A percentile compares a stretch with the other conserved stretches of the same genome.
Evolutionary conservation across 2,797 vertebrate genomes (phyloP).

Genomic region (Fistularia commersonii): DNA sequence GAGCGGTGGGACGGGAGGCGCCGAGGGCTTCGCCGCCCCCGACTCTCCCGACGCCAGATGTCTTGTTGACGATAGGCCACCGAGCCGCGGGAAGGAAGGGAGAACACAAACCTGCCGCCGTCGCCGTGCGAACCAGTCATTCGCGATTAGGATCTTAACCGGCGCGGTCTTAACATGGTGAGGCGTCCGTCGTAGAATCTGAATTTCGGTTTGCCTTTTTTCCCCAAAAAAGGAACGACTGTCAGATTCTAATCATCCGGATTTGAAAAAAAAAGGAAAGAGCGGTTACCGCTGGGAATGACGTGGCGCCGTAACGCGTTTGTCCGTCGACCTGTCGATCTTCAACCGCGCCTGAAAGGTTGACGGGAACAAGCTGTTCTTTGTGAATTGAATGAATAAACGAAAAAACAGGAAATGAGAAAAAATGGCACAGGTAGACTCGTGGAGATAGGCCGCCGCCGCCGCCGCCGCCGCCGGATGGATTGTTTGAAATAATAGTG

Average conservation of each 20-base stretch:
- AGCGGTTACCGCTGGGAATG: too few relatives aligned
- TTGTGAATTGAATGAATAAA: slow-evolving; percentile 44
- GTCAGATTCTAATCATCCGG: too few relatives aligned
- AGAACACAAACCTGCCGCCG: slow-evolving; percentile 21
- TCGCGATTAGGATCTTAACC: slow-evolving; percentile 37
- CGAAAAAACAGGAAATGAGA: slow-evolving; percentile 14
- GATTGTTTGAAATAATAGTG: slow-evolving; percentile 52
- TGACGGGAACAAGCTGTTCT: slow-evolving; percentile 49
- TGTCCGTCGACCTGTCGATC: slow-evolving; percentile 37
- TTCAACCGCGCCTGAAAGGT: slow-evolving; percentile 46
- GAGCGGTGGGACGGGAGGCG: slow-evolving; percentile 61
- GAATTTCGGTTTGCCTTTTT: slow-evolving; percentile 22
- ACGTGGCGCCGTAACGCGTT: slow-evolving; percentile 29
- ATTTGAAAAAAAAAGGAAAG: slow-evolving; percentile 19
- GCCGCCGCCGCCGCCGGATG: too few relatives aligned
- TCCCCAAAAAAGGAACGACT: too few relatives aligned
- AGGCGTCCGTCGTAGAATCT: slow-evolving; percentile 24
- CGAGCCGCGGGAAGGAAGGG: slow-evolving; percentile 54
- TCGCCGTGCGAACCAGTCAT: slow-evolving; percentile 25
- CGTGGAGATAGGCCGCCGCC: slow-evolving; percentile 9
- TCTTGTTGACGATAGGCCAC: slow-evolving; percentile 65
- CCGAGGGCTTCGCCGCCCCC: slow-evolving; percentile 64
- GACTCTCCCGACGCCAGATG: slow-evolving; percentile 69
- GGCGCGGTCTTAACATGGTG: slow-evolving; percentile 34
- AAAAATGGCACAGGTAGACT: slow-evolving; percentile 21